Evolutionary conservation across 2,888 invertebrate genomes (phyloP), one percentile per base, ranked within the genome.

Genomic region (Taphrorychus bicolor): DNA sequence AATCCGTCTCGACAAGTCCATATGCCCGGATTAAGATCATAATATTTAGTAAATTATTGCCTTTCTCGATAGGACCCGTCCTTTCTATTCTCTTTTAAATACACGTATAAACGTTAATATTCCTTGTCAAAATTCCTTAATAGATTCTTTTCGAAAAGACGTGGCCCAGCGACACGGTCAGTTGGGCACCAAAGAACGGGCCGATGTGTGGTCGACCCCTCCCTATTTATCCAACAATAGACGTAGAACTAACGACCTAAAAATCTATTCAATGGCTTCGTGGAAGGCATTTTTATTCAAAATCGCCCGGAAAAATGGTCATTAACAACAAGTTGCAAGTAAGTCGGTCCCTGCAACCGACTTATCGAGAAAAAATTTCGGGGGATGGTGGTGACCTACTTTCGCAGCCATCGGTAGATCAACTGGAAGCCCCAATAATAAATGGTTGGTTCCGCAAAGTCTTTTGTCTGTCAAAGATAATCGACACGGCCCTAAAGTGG

Each of bases 161-260:
- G 7, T 52, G 21, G 17, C n/a, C 32, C 16, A 9, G 16, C 41
- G 51, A 70, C 60, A 71, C 61, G 74, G 74, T 72, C 73, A 74
- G 74, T 73, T 73, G 66, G 71, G 61, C 71, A 59, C 49, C 59
- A 62, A 71, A 71, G 73, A 74, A 74, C 72, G 67, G 72, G 64
- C 72, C 72, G 71, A 71, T 71, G 74, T 74, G 74, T 73, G 75
- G 74, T 72, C 73, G 71, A 40, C 49, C 71, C 73, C 69, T 71
- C 71, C 73, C 70, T 73, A 71, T 74, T 74, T 73, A 66, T n/a
- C 66, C 59, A 72, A 75, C 73, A 74, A 74, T 72, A 61, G 70
- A 53, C 57, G 51, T 16, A 19, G n/a, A 49, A 22, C 58, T 48
- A 64, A 66, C 62, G 53, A 63, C 42, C 59, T 40, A 49, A 63